These are phyloP conservation scores for Orientallactaga sibirica DNA, from an alignment of 2,797 vertebrate genomes.

Conservation along the genomic window DNA sequence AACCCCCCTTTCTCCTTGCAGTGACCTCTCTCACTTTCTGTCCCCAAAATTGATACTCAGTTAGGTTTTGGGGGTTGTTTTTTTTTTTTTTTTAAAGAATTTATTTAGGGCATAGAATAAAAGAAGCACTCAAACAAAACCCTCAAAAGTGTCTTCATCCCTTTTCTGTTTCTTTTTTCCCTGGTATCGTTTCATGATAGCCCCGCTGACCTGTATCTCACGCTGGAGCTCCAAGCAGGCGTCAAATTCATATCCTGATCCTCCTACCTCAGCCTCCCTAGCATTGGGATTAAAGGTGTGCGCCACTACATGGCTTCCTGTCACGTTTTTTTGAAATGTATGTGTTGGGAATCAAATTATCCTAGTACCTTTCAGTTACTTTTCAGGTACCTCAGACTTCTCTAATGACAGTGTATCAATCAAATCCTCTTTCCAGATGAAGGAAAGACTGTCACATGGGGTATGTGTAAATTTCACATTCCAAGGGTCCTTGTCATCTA, in stretches of 20 bases:
- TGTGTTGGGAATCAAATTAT: not conserved
- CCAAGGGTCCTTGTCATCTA: not conserved
- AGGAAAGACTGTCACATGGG: not conserved
- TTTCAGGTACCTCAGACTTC: not conserved
- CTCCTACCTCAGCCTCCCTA: too few relatives aligned
- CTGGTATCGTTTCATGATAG: too few relatives aligned
- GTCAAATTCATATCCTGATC: too few relatives aligned
- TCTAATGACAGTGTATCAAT: not conserved
- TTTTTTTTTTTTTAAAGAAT: not conserved
- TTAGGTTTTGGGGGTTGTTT: not conserved
- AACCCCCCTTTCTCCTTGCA: not conserved
- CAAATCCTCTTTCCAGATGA: not conserved
- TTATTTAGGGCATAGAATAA: not conserved
- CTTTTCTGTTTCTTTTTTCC: too few relatives aligned
- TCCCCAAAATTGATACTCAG: slow-evolving; percentile 14
- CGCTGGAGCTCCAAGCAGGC: too few relatives aligned
- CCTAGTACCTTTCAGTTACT: not conserved
- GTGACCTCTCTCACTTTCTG: not conserved
- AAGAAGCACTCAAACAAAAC: not conserved
- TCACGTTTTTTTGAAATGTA: too few relatives aligned
- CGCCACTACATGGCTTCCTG: too few relatives aligned
- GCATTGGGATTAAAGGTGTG: too few relatives aligned
- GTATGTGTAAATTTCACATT: not conserved
- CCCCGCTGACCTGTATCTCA: too few relatives aligned
- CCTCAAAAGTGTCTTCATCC: too few relatives aligned